These are phyloP conservation scores for Magallana nippona DNA, from an alignment of 2,888 invertebrate genomes.

Conservation along the genomic window DNA sequence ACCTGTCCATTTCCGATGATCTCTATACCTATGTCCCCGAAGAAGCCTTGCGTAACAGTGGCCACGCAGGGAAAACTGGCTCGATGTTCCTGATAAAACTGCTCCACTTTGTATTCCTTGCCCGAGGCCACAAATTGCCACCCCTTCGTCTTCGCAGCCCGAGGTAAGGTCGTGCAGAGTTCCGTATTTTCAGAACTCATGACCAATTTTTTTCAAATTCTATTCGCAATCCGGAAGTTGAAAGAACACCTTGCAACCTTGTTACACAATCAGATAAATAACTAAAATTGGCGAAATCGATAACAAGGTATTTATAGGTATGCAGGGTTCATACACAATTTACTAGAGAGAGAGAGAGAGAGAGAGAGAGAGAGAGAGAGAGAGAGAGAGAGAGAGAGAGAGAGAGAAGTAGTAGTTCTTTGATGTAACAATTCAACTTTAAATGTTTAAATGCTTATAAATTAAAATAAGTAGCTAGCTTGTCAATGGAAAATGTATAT, in stretches of 20 bases:
- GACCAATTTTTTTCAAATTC: too few relatives aligned
- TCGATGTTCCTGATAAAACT: conserved; percentile 50
- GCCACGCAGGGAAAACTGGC: conserved; percentile 50
- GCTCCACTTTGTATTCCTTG: conserved; percentile 42
- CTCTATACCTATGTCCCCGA: conserved; percentile 46
- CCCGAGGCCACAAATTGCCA: not conserved
- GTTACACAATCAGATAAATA: not conserved
- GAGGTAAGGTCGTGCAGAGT: not conserved
- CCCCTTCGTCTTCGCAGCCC: not conserved
- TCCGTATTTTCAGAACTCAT: too few relatives aligned
- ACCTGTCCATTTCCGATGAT: conserved; percentile 47
- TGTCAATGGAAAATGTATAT: too few relatives aligned
- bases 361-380: conserved; percentile 41
- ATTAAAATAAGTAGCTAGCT: too few relatives aligned
- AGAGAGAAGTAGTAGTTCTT: too few relatives aligned
- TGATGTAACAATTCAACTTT: too few relatives aligned
- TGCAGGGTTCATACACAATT: too few relatives aligned
- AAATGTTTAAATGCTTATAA: too few relatives aligned
- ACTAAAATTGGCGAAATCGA: too few relatives aligned
- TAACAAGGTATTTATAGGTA: too few relatives aligned
- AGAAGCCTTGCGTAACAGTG: conserved; percentile 51
- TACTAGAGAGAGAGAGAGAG: conserved; percentile 21
- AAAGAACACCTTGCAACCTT: not conserved
- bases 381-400: conserved; percentile 36
- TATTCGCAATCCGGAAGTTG: too few relatives aligned